Evolutionary conservation across 1,140 invertebrate genomes (phyloP).

Genomic region (Zeugodacus cucurbitae): DNA sequence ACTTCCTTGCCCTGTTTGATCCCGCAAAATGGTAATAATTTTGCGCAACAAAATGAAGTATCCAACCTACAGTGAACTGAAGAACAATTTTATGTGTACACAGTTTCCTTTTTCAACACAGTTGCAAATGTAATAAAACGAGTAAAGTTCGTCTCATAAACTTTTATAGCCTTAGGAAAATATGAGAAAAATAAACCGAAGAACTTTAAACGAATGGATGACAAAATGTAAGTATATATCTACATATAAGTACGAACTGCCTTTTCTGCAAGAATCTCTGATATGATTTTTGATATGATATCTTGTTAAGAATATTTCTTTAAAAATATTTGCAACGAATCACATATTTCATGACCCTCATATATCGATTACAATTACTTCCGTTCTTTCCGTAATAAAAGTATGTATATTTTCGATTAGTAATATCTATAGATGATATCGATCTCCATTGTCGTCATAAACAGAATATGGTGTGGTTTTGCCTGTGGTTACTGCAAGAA

Average conservation of each 20-base stretch:
- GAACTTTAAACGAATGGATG: not conserved
- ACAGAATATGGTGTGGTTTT: too few species aligned
- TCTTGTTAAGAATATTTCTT: too few species aligned
- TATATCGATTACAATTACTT: too few species aligned
- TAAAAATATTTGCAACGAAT: too few species aligned
- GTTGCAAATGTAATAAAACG: not conserved
- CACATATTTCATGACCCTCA: too few species aligned
- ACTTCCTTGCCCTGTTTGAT: not conserved
- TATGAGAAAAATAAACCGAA: not conserved
- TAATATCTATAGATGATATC: too few species aligned
- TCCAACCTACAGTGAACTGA: not conserved
- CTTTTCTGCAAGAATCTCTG: too few species aligned
- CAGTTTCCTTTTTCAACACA: not conserved
- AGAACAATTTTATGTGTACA: not conserved
- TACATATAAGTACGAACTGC: not conserved
- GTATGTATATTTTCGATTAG: too few species aligned
- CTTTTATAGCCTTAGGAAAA: not conserved
- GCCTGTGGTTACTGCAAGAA: too few species aligned
- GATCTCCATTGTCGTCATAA: too few species aligned
- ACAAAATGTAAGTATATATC: not conserved
- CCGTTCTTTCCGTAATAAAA: too few species aligned
- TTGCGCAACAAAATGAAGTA: not conserved
- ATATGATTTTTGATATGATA: too few species aligned
- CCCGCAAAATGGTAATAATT: not conserved
- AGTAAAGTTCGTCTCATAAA: not conserved